A percentile compares a stretch with the other conserved stretches of the same genome.
phyloP scores from a whole-genome alignment of 2,113 vertebrate species.

The Chauna torquata region DNA sequence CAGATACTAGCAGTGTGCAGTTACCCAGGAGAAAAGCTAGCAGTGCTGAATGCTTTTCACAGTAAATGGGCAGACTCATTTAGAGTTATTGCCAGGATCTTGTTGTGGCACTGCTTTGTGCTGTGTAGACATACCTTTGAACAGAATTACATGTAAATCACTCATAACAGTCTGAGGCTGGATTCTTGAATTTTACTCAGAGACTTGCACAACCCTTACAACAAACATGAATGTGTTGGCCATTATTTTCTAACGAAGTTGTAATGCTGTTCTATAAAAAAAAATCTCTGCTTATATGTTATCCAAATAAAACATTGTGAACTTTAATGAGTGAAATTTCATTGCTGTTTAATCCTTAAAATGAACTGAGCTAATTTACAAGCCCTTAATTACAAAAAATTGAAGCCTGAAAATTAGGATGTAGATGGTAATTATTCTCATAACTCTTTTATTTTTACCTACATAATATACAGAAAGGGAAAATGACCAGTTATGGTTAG shows the following conservation, averaged over 20 bases:
- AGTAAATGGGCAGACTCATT: not conserved
- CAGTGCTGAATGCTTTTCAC: not conserved
- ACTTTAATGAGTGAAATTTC: not conserved
- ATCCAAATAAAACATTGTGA: not conserved
- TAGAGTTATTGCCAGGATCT: not conserved
- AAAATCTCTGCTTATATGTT: not conserved
- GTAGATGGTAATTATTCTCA: not conserved
- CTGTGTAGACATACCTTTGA: not conserved
- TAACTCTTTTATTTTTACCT: not conserved
- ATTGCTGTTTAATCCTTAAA: not conserved
- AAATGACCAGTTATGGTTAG: not conserved
- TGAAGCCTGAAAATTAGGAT: not conserved
- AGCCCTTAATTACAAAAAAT: not conserved
- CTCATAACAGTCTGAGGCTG: not conserved
- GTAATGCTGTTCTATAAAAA: not conserved
- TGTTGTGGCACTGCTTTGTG: not conserved
- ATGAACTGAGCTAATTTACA: not conserved
- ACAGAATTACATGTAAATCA: not conserved
- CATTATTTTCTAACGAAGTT: not conserved
- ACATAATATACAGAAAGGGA: not conserved
- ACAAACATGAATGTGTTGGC: not conserved
- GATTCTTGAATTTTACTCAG: not conserved
- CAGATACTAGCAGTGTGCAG: not conserved
- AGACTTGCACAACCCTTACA: not conserved
- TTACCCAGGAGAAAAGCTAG: conserved; percentile 8